These are phyloP conservation scores for Geopemphigus sp. DNA, from an alignment of 1,140 invertebrate genomes.

Conservation along the genomic window DNA sequence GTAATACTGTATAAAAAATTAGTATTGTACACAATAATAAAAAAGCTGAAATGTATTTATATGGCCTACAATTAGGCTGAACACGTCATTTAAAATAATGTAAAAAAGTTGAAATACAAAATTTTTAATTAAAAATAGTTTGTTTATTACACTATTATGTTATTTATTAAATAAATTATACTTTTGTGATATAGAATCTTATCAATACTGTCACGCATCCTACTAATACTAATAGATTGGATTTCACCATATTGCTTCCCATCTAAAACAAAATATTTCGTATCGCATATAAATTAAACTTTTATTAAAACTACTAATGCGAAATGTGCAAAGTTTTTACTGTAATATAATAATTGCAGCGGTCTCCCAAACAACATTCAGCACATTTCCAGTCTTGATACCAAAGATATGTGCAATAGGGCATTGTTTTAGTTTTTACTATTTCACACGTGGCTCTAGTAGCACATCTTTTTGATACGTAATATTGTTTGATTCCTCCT, in stretches of 20 bases:
- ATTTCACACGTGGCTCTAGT: constrained; percentile 75
- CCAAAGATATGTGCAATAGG: constrained; percentile 89
- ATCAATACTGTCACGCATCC: constrained; percentile 18
- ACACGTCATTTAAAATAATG: not conserved
- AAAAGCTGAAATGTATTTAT: not conserved
- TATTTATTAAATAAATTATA: not conserved
- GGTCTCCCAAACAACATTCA: constrained; percentile 94
- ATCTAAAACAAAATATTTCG: constrained; percentile 29
- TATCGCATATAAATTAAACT: not conserved
- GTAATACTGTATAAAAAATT: not conserved
- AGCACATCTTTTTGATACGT: constrained; percentile 88
- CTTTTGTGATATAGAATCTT: not conserved
- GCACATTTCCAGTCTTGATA: constrained; percentile 97
- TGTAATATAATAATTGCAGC: constrained; percentile 95
- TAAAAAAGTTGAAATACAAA: not conserved
- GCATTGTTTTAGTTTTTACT: constrained; percentile 67
- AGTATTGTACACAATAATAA: not conserved
- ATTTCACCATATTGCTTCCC: constrained; percentile 50
- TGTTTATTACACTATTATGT: not conserved
- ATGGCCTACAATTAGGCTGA: not conserved
- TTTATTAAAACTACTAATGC: not conserved
- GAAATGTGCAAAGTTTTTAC: constrained; percentile 65
- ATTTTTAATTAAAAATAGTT: not conserved
- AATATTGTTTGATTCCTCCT: constrained; percentile 89
- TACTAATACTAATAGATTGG: constrained; percentile 20